These are phyloP conservation scores for Drosophila monieri DNA, from an alignment of 2,888 invertebrate species.

Conservation along the genomic window DNA sequence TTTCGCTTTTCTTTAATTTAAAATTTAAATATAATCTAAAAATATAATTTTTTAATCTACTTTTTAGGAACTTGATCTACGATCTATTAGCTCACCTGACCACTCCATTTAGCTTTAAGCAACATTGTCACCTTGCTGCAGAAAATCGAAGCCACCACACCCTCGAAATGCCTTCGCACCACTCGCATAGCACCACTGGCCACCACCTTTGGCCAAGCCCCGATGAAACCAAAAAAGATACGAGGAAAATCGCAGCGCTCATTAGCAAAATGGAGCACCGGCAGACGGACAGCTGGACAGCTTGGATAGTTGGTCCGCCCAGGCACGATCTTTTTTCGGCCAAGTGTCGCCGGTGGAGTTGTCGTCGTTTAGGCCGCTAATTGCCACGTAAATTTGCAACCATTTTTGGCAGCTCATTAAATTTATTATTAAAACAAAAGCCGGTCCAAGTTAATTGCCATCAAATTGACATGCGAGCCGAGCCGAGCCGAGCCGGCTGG, in stretches of 20 bases:
- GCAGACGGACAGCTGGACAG: constrained; percentile 26
- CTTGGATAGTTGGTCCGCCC: constrained; percentile 25
- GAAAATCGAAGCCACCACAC: constrained; percentile 28
- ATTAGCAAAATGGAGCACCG: constrained; percentile 68
- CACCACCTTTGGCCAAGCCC: constrained; percentile 53
- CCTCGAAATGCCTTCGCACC: constrained; percentile 27
- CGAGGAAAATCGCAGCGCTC: constrained; percentile 52
- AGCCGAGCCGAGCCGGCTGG: constrained; percentile 62
- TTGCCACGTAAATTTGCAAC: constrained; percentile 79
- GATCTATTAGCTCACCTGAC: neutral
- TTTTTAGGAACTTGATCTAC: neutral
- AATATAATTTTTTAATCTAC: neutral
- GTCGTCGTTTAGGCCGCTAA: constrained; percentile 61
- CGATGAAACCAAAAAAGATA: constrained; percentile 26
- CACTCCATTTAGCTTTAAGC: neutral
- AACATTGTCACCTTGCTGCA: constrained; percentile 26
- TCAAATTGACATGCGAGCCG: constrained; percentile 79
- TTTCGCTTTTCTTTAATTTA: neutral
- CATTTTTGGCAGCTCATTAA: constrained; percentile 82
- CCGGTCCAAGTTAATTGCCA: constrained; percentile 72
- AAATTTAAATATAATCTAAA: neutral
- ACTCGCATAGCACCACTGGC: constrained; percentile 6
- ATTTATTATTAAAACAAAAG: constrained; percentile 76
- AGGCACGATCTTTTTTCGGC: constrained; percentile 48
- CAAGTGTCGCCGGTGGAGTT: constrained; percentile 63